Evolutionary conservation across 2,113 vertebrate species (phyloP).

Genomic region (Osmerus eperlanus): DNA sequence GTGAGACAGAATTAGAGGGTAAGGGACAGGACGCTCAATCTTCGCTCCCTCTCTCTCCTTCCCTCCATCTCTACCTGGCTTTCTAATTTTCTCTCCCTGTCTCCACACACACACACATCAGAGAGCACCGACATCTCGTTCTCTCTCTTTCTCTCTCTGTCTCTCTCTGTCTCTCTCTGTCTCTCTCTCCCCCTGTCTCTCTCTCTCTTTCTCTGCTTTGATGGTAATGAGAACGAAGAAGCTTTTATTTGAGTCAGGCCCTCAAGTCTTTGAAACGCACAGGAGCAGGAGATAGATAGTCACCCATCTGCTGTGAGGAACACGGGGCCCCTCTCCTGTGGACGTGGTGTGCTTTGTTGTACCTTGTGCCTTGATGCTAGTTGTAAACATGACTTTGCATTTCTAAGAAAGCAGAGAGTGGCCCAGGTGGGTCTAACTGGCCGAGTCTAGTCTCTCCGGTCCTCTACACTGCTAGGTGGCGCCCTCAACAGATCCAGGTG

Average conservation of each 20-base stretch:
- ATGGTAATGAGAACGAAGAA: constrained; percentile 41
- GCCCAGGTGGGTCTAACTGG: too few relatives aligned
- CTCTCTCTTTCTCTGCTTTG: constrained; percentile 14
- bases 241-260: constrained; percentile 25
- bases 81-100: background rate
- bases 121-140: background rate
- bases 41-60: background rate
- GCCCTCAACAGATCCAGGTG: background rate
- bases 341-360: too few relatives aligned
- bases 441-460: background rate
- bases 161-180: background rate
- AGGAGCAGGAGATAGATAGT: constrained; percentile 33
- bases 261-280: constrained; percentile 40
- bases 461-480: background rate
- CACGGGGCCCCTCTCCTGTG: constrained; percentile 19
- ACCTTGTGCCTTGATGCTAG: too few relatives aligned
- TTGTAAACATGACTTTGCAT: too few relatives aligned
- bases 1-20: too few relatives aligned
- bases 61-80: background rate
- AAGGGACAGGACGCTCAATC: background rate
- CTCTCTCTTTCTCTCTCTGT: background rate
- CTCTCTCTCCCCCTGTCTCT: background rate
- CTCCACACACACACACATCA: constrained; percentile 1
- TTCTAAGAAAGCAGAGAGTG: too few relatives aligned
- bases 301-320: constrained; percentile 38